Evolutionary conservation across 2,888 invertebrate species (phyloP).

Genomic region (Coenonympha arcania): DNA sequence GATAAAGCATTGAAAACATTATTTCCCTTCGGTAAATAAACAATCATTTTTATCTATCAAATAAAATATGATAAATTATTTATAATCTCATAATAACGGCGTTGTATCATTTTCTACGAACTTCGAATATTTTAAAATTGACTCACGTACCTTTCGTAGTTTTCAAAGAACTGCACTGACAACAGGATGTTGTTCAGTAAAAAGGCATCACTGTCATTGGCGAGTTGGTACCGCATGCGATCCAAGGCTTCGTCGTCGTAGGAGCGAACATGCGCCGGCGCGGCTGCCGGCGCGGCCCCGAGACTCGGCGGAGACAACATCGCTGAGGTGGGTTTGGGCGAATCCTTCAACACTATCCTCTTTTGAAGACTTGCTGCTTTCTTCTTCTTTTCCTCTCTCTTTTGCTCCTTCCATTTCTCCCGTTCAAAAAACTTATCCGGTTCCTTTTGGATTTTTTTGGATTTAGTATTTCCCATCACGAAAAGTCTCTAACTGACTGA

Average conservation of each 20-base stretch:
- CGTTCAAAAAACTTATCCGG: slow-evolving; percentile 62
- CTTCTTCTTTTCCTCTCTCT: slow-evolving; percentile 48
- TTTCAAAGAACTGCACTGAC: slow-evolving; percentile 84
- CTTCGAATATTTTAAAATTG: neutral
- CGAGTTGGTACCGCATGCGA: slow-evolving; percentile 75
- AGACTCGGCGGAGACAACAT: slow-evolving; percentile 35
- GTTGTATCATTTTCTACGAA: slow-evolving; percentile 6
- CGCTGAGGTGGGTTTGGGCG: slow-evolving; percentile 35
- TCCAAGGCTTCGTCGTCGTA: slow-evolving; percentile 73
- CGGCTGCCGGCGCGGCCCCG: slow-evolving; percentile 34
- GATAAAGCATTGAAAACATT: too few species aligned
- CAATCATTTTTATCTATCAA: neutral
- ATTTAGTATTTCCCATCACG: slow-evolving; percentile 62
- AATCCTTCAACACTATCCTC: slow-evolving; percentile 42
- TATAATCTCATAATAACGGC: neutral
- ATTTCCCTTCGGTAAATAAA: too few species aligned
- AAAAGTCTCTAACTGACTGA: neutral
- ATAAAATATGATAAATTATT: neutral
- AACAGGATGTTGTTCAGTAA: slow-evolving; percentile 83
- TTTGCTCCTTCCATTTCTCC: slow-evolving; percentile 56
- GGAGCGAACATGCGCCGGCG: slow-evolving; percentile 48
- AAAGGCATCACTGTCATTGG: slow-evolving; percentile 78
- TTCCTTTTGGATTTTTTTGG: slow-evolving; percentile 55
- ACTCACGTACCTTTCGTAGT: slow-evolving; percentile 80
- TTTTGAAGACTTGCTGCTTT: slow-evolving; percentile 46